Evolutionary conservation across 2,113 vertebrate species (phyloP).

Genomic region (Turnix velox): DNA sequence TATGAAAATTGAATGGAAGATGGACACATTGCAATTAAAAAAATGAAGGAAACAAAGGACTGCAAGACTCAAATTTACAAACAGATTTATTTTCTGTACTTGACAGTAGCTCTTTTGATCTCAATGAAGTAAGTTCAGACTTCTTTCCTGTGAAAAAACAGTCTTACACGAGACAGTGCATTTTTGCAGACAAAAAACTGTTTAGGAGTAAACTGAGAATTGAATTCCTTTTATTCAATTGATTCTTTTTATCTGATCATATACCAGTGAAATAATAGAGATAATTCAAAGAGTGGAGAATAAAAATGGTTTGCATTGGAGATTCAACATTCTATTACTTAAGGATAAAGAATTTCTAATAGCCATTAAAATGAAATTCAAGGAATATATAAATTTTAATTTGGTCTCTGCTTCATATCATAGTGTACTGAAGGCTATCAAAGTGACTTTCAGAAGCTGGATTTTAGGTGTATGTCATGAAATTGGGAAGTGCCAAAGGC

Average conservation of each 20-base stretch:
- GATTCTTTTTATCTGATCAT: conserved; percentile 55
- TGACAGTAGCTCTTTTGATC: not conserved
- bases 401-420: conserved; percentile 54
- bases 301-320: conserved; percentile 65
- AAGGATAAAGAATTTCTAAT: conserved; percentile 78
- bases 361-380: conserved; percentile 73
- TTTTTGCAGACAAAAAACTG: conserved; percentile 31
- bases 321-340: conserved; percentile 74
- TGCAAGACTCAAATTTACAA: not conserved
- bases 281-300: conserved; percentile 63
- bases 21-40: not conserved
- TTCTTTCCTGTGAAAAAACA: not conserved
- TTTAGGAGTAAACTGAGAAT: conserved; percentile 57
- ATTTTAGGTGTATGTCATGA: conserved; percentile 62
- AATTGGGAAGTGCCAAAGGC: conserved; percentile 65
- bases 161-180: not conserved
- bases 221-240: conserved; percentile 49
- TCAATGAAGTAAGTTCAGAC: not conserved
- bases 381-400: conserved; percentile 77
- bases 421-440: conserved; percentile 53
- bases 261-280: conserved; percentile 59
- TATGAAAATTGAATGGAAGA: not conserved
- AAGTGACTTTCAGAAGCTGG: conserved; percentile 55
- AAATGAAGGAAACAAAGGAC: not conserved
- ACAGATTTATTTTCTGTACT: not conserved